Evolutionary conservation across 2,888 invertebrate genomes (phyloP).

Genomic region (Nomada fabriciana): DNA sequence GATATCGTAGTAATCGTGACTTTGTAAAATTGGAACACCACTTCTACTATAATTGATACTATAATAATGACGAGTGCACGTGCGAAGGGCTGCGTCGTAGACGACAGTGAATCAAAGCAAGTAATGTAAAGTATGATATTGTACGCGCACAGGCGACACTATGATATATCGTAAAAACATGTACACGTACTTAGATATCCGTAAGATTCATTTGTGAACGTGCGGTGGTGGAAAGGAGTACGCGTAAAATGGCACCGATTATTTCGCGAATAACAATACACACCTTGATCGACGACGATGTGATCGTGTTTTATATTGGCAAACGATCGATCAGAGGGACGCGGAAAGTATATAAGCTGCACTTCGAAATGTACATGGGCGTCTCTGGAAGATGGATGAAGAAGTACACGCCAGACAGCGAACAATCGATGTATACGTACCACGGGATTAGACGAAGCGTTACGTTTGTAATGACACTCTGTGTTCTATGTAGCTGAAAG

Average conservation of each 20-base stretch:
- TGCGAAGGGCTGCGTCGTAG: not conserved
- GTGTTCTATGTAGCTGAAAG: constrained; percentile 36
- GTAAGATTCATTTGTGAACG: constrained; percentile 11
- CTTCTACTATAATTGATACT: no score
- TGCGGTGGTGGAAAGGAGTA: not conserved
- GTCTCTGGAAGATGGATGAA: constrained; percentile 60
- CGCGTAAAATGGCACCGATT: constrained; percentile 15
- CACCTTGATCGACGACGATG: not conserved
- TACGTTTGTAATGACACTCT: constrained; percentile 19
- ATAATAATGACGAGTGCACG: constrained; percentile 2
- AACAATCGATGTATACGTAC: not conserved
- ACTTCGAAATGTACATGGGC: constrained; percentile 36
- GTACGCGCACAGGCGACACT: not conserved
- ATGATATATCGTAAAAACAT: constrained; percentile 15
- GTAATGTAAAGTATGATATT: not conserved
- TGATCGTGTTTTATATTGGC: constrained; percentile 5
- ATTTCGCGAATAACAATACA: not conserved
- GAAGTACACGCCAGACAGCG: not conserved
- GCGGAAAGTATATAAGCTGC: constrained; percentile 7
- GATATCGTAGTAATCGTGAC: no score
- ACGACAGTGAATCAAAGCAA: constrained; percentile 5
- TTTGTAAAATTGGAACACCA: no score
- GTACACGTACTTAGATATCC: constrained; percentile 33
- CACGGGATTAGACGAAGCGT: not conserved
- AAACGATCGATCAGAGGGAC: constrained; percentile 16